phyloP scores from a whole-genome alignment of 1,140 invertebrate genomes.

The Rhizoglyphus robini region DNA sequence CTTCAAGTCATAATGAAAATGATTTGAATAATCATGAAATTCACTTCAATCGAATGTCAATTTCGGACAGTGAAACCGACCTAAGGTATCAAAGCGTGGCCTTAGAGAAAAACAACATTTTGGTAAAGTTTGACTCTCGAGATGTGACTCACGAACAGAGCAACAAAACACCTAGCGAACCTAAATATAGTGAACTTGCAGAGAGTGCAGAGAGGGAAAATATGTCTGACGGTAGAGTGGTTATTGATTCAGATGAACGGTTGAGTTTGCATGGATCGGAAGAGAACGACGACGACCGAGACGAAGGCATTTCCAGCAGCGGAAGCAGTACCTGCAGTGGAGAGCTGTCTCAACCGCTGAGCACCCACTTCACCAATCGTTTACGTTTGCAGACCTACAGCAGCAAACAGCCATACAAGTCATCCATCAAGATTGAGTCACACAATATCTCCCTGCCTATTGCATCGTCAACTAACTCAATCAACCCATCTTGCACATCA shows the following conservation, averaged over 20 bases:
- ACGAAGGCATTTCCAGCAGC: slow-evolving; percentile 3
- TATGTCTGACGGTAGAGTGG: no score
- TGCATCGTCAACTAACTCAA: background rate
- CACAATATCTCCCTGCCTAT: background rate
- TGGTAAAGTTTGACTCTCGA: no score
- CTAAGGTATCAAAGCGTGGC: no score
- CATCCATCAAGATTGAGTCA: background rate
- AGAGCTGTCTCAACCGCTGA: background rate
- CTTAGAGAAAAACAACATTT: no score
- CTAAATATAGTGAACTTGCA: no score
- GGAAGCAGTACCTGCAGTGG: slow-evolving; percentile 3
- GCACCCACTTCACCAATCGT: background rate
- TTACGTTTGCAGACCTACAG: background rate
- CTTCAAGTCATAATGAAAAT: background rate
- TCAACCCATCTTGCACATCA: background rate
- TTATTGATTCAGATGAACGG: no score
- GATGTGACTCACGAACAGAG: no score
- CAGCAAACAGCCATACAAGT: background rate
- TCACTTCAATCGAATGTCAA: background rate
- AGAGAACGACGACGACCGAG: background rate
- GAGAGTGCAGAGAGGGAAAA: no score
- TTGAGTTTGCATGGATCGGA: no score
- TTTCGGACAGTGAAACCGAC: no score
- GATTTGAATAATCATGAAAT: background rate
- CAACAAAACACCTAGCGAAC: no score